Conservation (phyloP, 2,888 invertebrate genomes). For the Resseliella maxima region DNA sequence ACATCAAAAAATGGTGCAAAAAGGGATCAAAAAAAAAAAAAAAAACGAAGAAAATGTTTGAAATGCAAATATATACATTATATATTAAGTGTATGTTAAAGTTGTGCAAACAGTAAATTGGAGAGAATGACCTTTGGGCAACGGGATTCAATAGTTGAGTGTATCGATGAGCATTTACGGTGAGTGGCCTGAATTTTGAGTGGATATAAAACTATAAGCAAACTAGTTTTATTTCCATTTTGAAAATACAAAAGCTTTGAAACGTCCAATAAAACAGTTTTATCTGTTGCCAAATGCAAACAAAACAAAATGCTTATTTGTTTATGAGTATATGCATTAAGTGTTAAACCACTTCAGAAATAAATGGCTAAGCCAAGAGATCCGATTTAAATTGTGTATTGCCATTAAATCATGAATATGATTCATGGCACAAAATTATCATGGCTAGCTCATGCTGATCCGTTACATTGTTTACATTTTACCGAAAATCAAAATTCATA, state of each 20-base stretch:
- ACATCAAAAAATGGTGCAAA: too few species aligned
- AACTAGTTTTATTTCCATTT: not conserved
- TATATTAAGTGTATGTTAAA: not conserved
- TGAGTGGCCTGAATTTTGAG: not conserved
- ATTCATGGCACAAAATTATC: not conserved
- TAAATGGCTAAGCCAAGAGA: not conserved
- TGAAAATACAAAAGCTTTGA: not conserved
- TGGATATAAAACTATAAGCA: constrained; percentile 14
- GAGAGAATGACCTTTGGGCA: not conserved
- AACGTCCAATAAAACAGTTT: too few species aligned
- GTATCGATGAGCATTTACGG: not conserved
- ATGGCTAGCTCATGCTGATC: not conserved
- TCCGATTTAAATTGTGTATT: not conserved
- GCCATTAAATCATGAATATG: not conserved
- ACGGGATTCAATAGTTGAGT: not conserved
- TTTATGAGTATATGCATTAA: not conserved
- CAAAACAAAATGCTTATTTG: not conserved
- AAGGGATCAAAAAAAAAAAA: too few species aligned
- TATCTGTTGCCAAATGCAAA: not conserved
- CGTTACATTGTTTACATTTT: not conserved
- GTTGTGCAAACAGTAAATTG: not conserved
- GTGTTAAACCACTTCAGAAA: not conserved
- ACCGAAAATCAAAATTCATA: not conserved
- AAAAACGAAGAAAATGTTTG: too few species aligned
- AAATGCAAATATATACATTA: not conserved